Evolutionary conservation across 2,888 invertebrate genomes (phyloP).

Genomic region (Crematogaster levior): DNA sequence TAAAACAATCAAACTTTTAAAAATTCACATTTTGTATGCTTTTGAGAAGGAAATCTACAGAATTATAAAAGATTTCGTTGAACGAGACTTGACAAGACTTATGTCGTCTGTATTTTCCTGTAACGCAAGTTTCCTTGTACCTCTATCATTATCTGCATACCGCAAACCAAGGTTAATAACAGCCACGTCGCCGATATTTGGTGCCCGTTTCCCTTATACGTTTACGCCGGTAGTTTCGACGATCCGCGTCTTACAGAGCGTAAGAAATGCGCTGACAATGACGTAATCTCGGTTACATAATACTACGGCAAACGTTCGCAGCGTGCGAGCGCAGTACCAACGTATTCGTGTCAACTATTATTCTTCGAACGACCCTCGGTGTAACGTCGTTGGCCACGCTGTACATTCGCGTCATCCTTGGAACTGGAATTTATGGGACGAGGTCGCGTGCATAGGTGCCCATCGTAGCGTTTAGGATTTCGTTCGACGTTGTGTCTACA

Average conservation of each 20-base stretch:
- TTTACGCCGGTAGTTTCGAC: constrained; percentile 20
- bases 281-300: constrained; percentile 75
- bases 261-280: constrained; percentile 64
- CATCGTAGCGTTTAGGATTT: constrained; percentile 66
- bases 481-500: constrained; percentile 50
- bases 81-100: constrained; percentile 1
- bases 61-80: neutral
- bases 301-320: constrained; percentile 58
- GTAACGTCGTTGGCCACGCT: constrained; percentile 63
- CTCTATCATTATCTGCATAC: constrained; percentile 22
- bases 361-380: constrained; percentile 76
- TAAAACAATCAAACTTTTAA: neutral
- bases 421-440: constrained; percentile 82
- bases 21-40: neutral
- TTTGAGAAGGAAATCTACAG: neutral
- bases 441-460: constrained; percentile 75
- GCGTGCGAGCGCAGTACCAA: constrained; percentile 62
- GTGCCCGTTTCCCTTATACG: constrained; percentile 31
- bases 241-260: constrained; percentile 32
- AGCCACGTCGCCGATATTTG: constrained; percentile 38
- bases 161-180: constrained; percentile 46
- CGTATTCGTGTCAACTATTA: constrained; percentile 78
- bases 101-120: neutral
- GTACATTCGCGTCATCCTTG: constrained; percentile 80
- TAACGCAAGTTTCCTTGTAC: constrained; percentile 4